Base-by-base conservation (phyloP, 2,888 invertebrate species). In the Lithophane semibrunnea region DNA sequence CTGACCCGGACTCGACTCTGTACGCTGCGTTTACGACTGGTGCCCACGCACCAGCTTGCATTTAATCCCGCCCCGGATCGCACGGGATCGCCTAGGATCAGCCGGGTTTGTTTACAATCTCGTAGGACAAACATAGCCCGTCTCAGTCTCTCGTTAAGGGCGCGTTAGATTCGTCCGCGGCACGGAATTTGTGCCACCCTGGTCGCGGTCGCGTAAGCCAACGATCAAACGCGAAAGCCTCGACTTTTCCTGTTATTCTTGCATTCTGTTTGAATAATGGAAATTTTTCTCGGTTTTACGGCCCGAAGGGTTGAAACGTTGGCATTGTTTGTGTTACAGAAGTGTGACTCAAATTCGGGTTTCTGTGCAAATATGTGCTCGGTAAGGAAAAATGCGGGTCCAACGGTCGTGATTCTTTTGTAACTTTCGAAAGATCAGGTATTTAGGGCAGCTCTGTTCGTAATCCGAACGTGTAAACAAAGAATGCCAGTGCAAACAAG, bases 251-350 rank as follows among this genome's bases (percentile, higher is more conserved):
- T 75, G 79, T 87, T 83, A 86, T 86, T 82, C 72, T 69, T 77
- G 71, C 75, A 75, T 86, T 77, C 69, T 76, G 85, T 87, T 86
- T 87, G 82, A 84, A 84, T 86, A 86, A 86, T 87, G 82, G 82
- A 86, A 61, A 42, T 84, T 83, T 86, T 86, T 84, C 82, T 75
- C 73, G 74, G 75, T 76, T 86, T 81, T 77, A 87, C 76, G 74
- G 81, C 71, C 74, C 49, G 75, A 81, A 87, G 85, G 85, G 87
- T 79, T 84, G 85, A 56, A 74, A 68, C 75, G 60, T 61, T 52
- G 64, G 79, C 79, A 82, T 84, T 86, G 85, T 86, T 86, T 86
- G 85, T 82, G 73, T 84, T 71, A 79, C 76, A 81, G 78, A 83
- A 86, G 76, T 86, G 84, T 75, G 80, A 81, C 84, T 86, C 73